phyloP scores from a whole-genome alignment of 1,140 invertebrate species.

The Coenobita brevimanus region DNA sequence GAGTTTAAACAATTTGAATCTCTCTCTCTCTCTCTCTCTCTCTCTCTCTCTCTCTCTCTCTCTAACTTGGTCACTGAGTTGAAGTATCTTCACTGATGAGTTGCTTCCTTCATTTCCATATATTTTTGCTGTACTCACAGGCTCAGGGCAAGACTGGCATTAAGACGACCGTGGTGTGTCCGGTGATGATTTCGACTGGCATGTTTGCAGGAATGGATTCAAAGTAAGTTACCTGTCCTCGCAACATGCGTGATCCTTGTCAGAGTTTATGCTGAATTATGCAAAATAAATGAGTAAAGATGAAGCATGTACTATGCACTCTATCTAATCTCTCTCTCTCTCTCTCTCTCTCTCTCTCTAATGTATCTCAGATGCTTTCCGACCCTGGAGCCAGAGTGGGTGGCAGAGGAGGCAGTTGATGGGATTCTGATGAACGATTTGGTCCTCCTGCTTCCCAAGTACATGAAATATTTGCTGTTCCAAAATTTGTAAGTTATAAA shows the following conservation, averaged over 20 bases:
- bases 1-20: too few relatives aligned
- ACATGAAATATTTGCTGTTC: not conserved
- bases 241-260: too few relatives aligned
- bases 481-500: conserved; percentile 9
- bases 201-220: conserved; percentile 83
- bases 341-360: too few relatives aligned
- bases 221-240: conserved; percentile 79
- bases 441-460: not conserved
- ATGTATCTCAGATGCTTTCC: conserved; percentile 3
- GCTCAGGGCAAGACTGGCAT: conserved; percentile 77
- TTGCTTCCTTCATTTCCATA: too few relatives aligned
- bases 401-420: conserved; percentile 26
- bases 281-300: not conserved
- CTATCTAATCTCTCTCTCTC: too few relatives aligned
- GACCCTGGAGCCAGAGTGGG: not conserved
- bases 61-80: too few relatives aligned
- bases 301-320: too few relatives aligned
- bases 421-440: conserved; percentile 2
- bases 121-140: not conserved
- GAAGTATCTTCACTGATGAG: too few relatives aligned
- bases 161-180: conserved; percentile 91
- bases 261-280: too few relatives aligned
- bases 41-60: too few relatives aligned
- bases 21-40: too few relatives aligned
- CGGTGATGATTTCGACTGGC: conserved; percentile 84